Base-by-base conservation (phyloP, 2,888 invertebrate genomes). In the Neocrepidodera transversa region DNA sequence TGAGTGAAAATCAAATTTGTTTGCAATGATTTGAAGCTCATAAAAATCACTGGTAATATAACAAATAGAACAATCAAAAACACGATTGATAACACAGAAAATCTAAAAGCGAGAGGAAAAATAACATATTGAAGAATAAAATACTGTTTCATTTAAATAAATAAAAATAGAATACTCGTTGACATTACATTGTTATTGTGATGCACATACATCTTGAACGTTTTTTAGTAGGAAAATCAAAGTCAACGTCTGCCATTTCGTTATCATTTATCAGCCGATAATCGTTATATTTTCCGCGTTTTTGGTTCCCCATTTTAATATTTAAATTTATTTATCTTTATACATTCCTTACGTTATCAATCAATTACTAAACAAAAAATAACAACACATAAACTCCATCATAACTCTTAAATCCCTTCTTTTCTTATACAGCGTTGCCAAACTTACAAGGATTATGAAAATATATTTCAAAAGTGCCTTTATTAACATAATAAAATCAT, bases 1-100 rank as follows among this genome's bases (percentile, higher is more conserved):
- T 90, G 90, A 57, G 88, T 83, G 70, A 91, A 92, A 10, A 92
- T 81, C 35, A 91, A 82, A 64, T 83, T 83, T 60, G 87, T 81
- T 72, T 91, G 87, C 62, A 91, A 81, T 1, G 83, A 81, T 63
- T 87, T 85, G 0, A 89, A 90, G 72, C 86, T 87, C 71, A 86
- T 88, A 76, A 91, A 91, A 64, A 89, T 78, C 16, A 91, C 69
- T 3, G 92, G 92, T 56, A 89, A 81, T 52, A 87, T 77, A 1
- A 86, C 85, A 64, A 90, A 88, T 60, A 89, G 77, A 61, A 88
- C 71, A 38, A 86, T 71, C 56, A 88, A 83, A 11, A 82, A 73
- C 1, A 84, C 5, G 6, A 69, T 2, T 8, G 65, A 2, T 17
- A 71, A 35, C 26, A 64, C 55, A 32, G 64, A 28, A 16, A 66